Evolutionary conservation across 2,113 vertebrate genomes (phyloP).

Genomic region (Centropus bengalensis): DNA sequence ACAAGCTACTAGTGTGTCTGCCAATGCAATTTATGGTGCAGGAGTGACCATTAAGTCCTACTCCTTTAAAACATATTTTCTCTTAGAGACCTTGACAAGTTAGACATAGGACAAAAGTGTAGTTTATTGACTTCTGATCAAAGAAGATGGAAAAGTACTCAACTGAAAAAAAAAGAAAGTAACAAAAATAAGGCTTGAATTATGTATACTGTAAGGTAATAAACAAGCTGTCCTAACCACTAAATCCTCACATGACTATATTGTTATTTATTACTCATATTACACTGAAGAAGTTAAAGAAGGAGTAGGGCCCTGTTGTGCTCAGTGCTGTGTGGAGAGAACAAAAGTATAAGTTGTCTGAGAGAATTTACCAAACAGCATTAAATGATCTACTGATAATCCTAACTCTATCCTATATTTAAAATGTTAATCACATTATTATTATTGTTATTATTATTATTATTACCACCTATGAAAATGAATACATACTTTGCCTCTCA

Average conservation of each 20-base stretch:
- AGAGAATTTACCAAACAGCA: constrained; percentile 14
- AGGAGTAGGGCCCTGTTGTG: not conserved
- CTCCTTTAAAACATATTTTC: constrained; percentile 75
- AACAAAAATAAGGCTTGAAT: constrained; percentile 72
- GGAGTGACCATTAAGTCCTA: constrained; percentile 76
- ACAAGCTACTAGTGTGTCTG: constrained; percentile 68
- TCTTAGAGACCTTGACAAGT: constrained; percentile 76
- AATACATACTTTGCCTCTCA: not conserved
- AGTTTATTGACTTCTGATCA: constrained; percentile 76
- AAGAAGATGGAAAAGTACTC: constrained; percentile 75
- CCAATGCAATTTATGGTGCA: constrained; percentile 73
- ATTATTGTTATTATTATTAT: too few species aligned
- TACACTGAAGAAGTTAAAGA: not conserved
- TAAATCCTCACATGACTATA: constrained; percentile 43
- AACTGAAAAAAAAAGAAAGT: constrained; percentile 37
- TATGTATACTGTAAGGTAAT: constrained; percentile 58
- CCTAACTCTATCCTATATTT: not conserved
- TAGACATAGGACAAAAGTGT: constrained; percentile 71
- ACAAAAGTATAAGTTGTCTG: constrained; percentile 25
- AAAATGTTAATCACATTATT: not conserved
- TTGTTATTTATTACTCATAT: constrained; percentile 53
- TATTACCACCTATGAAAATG: not conserved
- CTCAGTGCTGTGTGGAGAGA: not conserved
- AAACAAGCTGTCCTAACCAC: constrained; percentile 52
- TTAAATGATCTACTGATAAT: not conserved